Base-by-base conservation (phyloP, 2,797 vertebrate species). In the Falco naumanni region DNA sequence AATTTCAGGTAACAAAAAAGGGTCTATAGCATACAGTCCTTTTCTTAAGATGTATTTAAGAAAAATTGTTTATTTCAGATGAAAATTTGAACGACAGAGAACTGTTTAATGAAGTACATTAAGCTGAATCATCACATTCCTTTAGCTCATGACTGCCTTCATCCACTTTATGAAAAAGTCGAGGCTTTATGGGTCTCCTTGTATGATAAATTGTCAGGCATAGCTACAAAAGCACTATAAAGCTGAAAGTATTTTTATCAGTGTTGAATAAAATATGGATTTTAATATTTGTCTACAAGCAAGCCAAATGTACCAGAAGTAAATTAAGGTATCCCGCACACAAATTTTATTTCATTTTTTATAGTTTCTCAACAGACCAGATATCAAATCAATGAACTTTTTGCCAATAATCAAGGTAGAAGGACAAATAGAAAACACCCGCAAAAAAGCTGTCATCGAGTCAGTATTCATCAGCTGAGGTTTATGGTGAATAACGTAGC, bases 91-190 rank as follows among this genome's bases (percentile, higher is more conserved):
- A 64, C 13, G 83, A 25, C 26, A 82, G 19, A 86, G 26, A 70
- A 95, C 57, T 25, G 48, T 74, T 74, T 68, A 85, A 78, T 84
- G 45, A 51, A 75, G 28, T 51, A 60, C 19, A 84, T 41, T 75
- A 90, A 83, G 47, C 47, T 94, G 89, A 90, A 92, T 84, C 43
- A 92, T 66, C 84, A 89, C 63, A 54, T 56, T 87, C n/a, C 51
- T 83, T 85, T 37, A 91, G 66, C 45, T 19, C 33, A 31, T 85
- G 39, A 85, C 37, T 53, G 26, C 34, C 43, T 71, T 43, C 41
- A 77, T 71, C 11, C 9, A 76, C 17, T 64, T 90, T 9, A 84
- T 0, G 16, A 85, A 94, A 76, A 90, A 72, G 29, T 2, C 3
- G 24, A n/a, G 33, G 22, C 12, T 85, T 93, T 93, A 77, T n/a